Conservation (phyloP, 2,888 invertebrate genomes). For the Tetragonisca angustula region DNA sequence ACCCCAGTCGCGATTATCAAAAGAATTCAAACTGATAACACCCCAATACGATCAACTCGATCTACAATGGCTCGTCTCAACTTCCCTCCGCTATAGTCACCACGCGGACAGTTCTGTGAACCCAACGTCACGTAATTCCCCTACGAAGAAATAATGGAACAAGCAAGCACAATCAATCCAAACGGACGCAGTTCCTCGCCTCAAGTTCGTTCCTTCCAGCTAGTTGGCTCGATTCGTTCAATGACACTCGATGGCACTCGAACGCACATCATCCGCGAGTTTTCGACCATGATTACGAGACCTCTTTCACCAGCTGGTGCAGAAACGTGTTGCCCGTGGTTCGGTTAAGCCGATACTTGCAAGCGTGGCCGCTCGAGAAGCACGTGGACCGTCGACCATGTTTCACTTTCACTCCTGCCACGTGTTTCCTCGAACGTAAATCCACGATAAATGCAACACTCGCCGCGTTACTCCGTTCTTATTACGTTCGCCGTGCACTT, state of each 20-base stretch:
- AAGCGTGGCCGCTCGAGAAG: slow-evolving; percentile 48
- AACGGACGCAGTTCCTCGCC: neutral
- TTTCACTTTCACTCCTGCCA: slow-evolving; percentile 75
- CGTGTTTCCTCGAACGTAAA: slow-evolving; percentile 65
- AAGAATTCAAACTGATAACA: slow-evolving; percentile 11
- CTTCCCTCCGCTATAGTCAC: neutral
- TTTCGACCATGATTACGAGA: slow-evolving; percentile 8
- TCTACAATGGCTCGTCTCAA: neutral
- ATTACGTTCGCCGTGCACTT: slow-evolving; percentile 4
- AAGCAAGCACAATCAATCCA: neutral
- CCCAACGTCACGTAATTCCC: too few relatives aligned
- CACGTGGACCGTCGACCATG: slow-evolving; percentile 71
- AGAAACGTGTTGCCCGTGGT: slow-evolving; percentile 29
- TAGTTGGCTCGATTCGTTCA: neutral
- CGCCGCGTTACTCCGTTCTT: neutral
- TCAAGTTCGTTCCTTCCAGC: neutral
- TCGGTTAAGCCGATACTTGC: slow-evolving; percentile 55
- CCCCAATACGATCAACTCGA: neutral
- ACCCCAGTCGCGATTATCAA: slow-evolving; percentile 69
- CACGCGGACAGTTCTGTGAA: too few relatives aligned
- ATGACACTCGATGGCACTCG: neutral
- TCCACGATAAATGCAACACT: slow-evolving; percentile 11
- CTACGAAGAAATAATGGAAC: neutral
- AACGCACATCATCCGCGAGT: neutral
- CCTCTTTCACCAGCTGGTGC: neutral